Percentiles rank a stretch among this genome's conserved stretches.
Evolutionary conservation across 1,140 invertebrate species (phyloP).

Genomic region (Lucilia sericata): DNA sequence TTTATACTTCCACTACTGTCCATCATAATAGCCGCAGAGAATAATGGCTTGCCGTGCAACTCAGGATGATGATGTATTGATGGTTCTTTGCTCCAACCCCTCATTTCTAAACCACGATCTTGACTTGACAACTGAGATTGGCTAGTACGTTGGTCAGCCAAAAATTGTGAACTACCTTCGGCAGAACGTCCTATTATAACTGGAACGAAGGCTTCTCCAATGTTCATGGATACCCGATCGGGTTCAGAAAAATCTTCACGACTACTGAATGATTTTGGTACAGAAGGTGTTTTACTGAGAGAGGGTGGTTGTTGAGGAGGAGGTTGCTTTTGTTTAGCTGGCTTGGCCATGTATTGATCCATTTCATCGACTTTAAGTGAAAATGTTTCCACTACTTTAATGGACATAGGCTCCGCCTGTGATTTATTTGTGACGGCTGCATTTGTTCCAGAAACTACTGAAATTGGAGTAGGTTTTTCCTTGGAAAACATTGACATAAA

Average conservation of each 20-base stretch:
- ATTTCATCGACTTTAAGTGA: constrained; percentile 65
- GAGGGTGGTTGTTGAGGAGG: constrained; percentile 49
- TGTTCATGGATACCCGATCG: constrained; percentile 54
- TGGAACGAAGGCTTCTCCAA: constrained; percentile 60
- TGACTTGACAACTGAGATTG: neutral
- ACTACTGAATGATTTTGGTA: constrained; percentile 58
- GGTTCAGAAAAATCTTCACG: constrained; percentile 59
- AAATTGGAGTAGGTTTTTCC: constrained; percentile 56
- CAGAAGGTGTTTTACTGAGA: constrained; percentile 41
- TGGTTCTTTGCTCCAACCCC: constrained; percentile 53
- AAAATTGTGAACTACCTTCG: constrained; percentile 46
- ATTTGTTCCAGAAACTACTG: constrained; percentile 52
- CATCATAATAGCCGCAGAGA: constrained; percentile 62
- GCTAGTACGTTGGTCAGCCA: neutral
- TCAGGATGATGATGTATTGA: constrained; percentile 48
- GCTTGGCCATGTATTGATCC: constrained; percentile 61
- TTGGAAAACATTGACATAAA: constrained; percentile 56
- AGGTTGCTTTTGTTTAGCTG: constrained; percentile 53
- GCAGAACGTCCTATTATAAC: constrained; percentile 53
- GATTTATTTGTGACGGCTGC: constrained; percentile 55
- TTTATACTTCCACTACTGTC: constrained; percentile 47
- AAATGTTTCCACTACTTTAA: constrained; percentile 63
- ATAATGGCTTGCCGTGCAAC: constrained; percentile 49
- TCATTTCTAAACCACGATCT: constrained; percentile 35
- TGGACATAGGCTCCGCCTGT: constrained; percentile 57